Percentiles rank a stretch among this genome's conserved stretches.
These are phyloP conservation scores for Erpetoichthys calabaricus DNA, from an alignment of 2,797 vertebrate genomes.

Conservation along the genomic window DNA sequence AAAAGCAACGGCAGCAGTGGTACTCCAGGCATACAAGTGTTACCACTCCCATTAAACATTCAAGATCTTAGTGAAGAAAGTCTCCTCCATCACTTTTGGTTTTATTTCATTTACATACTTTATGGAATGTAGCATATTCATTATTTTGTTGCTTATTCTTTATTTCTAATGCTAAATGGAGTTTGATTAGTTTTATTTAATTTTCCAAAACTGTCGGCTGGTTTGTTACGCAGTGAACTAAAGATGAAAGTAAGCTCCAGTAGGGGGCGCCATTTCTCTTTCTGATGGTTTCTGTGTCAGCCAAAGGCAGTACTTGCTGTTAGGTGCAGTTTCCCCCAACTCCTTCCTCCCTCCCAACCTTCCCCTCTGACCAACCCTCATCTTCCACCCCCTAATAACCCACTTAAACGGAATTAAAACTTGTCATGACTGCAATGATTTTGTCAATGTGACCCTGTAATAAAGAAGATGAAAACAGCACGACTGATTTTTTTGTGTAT, in stretches of 20 bases:
- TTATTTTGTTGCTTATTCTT: constrained; percentile 15
- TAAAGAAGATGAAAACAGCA: constrained; percentile 13
- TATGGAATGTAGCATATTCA: constrained; percentile 13
- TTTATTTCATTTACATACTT: constrained; percentile 24
- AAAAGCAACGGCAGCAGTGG: too few relatives aligned
- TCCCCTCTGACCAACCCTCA: too few relatives aligned
- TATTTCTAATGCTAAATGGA: too few relatives aligned
- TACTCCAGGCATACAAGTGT: too few relatives aligned
- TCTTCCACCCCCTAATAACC: too few relatives aligned
- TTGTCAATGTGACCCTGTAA: constrained; percentile 54
- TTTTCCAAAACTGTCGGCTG: constrained; percentile 18
- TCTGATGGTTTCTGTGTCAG: constrained; percentile 44
- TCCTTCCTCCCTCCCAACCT: too few relatives aligned
- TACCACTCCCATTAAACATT: too few relatives aligned
- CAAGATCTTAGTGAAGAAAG: too few relatives aligned
- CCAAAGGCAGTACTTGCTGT: constrained; percentile 23
- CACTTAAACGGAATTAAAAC: neutral
- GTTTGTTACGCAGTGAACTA: constrained; percentile 33
- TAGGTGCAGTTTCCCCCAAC: constrained; percentile 1
- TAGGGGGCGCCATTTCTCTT: constrained; percentile 33
- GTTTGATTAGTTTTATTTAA: too few relatives aligned
- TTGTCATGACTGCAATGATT: constrained; percentile 54
- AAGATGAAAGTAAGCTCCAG: constrained; percentile 50
- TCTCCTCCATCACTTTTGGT: too few relatives aligned
- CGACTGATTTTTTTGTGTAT: neutral